phyloP scores from a whole-genome alignment of 37 sponge, comb jelly and placozoan species.

The Diacarnus erythraeanus region DNA sequence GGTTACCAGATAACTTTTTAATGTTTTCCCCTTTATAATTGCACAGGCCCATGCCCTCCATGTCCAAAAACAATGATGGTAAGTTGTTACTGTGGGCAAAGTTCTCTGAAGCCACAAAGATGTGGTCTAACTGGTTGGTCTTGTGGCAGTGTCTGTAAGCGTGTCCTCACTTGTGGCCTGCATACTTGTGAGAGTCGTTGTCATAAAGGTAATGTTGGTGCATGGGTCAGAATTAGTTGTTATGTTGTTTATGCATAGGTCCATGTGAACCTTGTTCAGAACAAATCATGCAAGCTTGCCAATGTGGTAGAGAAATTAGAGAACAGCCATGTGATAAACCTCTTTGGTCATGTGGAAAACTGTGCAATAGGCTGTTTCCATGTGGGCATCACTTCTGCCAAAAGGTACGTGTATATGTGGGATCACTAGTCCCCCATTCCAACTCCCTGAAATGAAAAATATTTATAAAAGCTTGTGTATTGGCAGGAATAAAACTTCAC shows the following conservation, averaged over 20 bases:
- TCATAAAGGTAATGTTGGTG: slow-evolving; percentile 65
- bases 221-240: neutral
- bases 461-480: no score
- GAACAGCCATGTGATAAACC: slow-evolving; percentile 52
- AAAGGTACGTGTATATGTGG: slow-evolving; percentile 17
- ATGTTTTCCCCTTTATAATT: neutral
- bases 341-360: slow-evolving; percentile 76
- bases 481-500: no score
- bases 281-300: slow-evolving; percentile 49
- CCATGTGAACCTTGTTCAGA: slow-evolving; percentile 66
- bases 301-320: slow-evolving; percentile 66
- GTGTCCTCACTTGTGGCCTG: slow-evolving; percentile 58
- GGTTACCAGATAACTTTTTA: neutral
- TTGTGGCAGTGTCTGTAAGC: slow-evolving; percentile 78
- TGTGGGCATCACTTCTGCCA: slow-evolving; percentile 57
- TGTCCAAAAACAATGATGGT: slow-evolving; percentile 78
- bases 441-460: neutral
- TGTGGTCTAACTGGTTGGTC: slow-evolving; percentile 86
- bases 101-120: slow-evolving; percentile 52
- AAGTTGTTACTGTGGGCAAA: slow-evolving; percentile 79
- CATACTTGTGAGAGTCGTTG: slow-evolving; percentile 82
- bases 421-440: neutral
- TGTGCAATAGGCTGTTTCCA: slow-evolving; percentile 41
- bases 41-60: slow-evolving; percentile 91
- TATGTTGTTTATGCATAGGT: slow-evolving; percentile 34